Percentiles rank a stretch among this genome's conserved stretches.
Evolutionary conservation across 2,797 vertebrate genomes (phyloP).

Genomic region (Gobio occitaniae): DNA sequence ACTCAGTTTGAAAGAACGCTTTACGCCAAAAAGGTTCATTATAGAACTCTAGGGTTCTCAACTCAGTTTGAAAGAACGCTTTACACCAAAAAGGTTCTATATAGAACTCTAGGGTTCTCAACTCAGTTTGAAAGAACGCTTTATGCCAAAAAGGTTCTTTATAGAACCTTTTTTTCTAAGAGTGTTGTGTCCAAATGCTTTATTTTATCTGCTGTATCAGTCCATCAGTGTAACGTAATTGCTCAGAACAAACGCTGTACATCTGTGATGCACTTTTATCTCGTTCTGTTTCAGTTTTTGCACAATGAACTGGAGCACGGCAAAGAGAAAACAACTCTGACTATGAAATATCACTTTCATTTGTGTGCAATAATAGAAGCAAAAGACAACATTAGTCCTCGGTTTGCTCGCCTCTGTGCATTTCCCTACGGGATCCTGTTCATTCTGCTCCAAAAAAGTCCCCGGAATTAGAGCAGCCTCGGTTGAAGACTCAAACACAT

Average conservation of each 20-base stretch:
- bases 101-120: no score
- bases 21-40: no score
- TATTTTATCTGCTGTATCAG: background rate
- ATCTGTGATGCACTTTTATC: background rate
- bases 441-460: constrained; percentile 4
- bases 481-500: background rate
- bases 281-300: background rate
- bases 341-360: constrained; percentile 67
- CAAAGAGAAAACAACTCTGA: constrained; percentile 52
- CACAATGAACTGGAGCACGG: constrained; percentile 18
- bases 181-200: background rate
- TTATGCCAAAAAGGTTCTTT: no score
- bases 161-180: background rate
- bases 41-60: no score
- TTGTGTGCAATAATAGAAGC: constrained; percentile 64
- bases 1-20: no score
- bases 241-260: background rate
- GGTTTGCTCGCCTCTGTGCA: background rate
- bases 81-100: no score
- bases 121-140: no score
- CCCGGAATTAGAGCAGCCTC: constrained; percentile 2
- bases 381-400: constrained; percentile 52
- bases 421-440: background rate
- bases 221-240: background rate
- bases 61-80: no score